Evolutionary conservation across 2,797 vertebrate species (phyloP).

Genomic region (Phalloptychus januarius): DNA sequence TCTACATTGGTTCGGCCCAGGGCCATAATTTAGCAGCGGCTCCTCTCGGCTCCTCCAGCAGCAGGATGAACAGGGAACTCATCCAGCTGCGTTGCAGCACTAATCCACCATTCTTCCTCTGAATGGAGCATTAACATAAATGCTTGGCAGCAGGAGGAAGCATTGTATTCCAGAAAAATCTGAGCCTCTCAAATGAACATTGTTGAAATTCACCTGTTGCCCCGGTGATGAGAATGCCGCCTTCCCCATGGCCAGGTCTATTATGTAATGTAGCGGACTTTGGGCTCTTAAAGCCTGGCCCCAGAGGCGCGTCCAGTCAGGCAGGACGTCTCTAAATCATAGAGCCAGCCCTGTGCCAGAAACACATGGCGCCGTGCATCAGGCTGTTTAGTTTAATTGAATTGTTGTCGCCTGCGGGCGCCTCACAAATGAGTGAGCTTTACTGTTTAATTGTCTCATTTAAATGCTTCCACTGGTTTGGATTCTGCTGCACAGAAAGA

Average conservation of each 20-base stretch:
- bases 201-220: slow-evolving; percentile 76
- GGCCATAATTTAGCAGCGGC: slow-evolving; percentile 14
- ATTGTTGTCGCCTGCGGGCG: slow-evolving; percentile 58
- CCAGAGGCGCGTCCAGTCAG: slow-evolving; percentile 38
- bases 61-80: slow-evolving; percentile 53
- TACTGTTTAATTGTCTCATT: slow-evolving; percentile 44
- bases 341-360: slow-evolving; percentile 39
- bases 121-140: slow-evolving; percentile 77
- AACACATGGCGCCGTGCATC: slow-evolving; percentile 25
- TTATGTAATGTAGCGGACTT: slow-evolving; percentile 60
- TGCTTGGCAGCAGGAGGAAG: slow-evolving; percentile 62
- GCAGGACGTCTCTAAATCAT: slow-evolving; percentile 38
- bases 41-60: slow-evolving; percentile 35
- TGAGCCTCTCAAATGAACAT: slow-evolving; percentile 63
- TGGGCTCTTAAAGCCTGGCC: slow-evolving; percentile 45
- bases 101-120: slow-evolving; percentile 76
- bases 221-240: slow-evolving; percentile 50
- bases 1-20: background rate
- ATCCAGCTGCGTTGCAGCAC: slow-evolving; percentile 68
- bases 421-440: slow-evolving; percentile 42
- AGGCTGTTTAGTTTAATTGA: slow-evolving; percentile 59
- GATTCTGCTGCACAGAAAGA: slow-evolving; percentile 27
- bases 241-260: slow-evolving; percentile 44
- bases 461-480: slow-evolving; percentile 32
- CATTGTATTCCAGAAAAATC: slow-evolving; percentile 69